A percentile compares a stretch with the other conserved stretches of the same genome.
Conservation (phyloP, 2,888 invertebrate genomes). For the Caenorhabditis sinica region DNA sequence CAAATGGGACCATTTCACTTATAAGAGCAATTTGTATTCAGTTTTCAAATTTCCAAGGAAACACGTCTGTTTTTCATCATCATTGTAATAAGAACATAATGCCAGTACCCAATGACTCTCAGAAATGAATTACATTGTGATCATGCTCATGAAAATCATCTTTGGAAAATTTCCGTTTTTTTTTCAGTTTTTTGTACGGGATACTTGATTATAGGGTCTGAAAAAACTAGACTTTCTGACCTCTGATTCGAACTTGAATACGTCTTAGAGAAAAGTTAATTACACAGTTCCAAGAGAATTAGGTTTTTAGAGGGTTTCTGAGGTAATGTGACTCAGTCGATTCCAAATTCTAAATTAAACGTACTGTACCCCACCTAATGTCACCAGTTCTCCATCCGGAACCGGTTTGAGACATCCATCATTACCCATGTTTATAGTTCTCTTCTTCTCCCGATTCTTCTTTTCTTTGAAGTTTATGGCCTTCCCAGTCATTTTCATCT, state of each 20-base stretch:
- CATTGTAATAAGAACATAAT: no score
- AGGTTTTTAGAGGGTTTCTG: not conserved
- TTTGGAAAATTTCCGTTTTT: no score
- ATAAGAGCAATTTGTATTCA: no score
- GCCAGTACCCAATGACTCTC: no score
- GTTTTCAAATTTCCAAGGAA: no score
- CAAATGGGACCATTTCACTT: no score
- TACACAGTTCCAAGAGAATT: not conserved
- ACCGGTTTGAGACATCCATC: conserved; percentile 52
- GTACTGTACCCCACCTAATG: conserved; percentile 27
- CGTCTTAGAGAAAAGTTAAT: not conserved
- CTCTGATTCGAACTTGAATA: not conserved
- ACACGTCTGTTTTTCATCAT: no score
- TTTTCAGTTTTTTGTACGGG: no score
- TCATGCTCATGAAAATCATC: no score
- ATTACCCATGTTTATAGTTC: conserved; percentile 37
- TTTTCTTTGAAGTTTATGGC: conserved; percentile 24
- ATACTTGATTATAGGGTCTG: no score
- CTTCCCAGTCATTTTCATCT: conserved; percentile 17
- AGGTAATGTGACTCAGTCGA: conserved; percentile 7
- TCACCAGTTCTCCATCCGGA: conserved; percentile 25
- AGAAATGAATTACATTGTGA: no score
- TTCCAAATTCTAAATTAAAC: conserved; percentile 23
- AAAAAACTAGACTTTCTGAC: not conserved
- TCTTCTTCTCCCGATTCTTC: not conserved